Percentiles rank a stretch among this genome's conserved stretches.
Evolutionary conservation across 30 jellyfish, hydroid and myxozoan species (phyloP).

Genomic region (Aurelia coerulea): DNA sequence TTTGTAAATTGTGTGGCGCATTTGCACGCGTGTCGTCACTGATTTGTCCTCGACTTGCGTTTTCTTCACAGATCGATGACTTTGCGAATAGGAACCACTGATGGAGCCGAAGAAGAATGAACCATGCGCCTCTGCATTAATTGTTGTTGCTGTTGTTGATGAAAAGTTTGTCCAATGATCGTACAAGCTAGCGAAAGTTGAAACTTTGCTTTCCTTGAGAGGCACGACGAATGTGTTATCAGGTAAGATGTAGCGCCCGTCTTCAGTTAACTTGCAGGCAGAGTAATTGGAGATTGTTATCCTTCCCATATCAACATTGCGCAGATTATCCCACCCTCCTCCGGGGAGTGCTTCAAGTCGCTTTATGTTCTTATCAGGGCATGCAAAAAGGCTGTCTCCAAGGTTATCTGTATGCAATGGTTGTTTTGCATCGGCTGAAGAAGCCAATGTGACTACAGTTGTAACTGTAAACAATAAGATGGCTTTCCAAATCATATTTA

Average conservation of each 20-base stretch:
- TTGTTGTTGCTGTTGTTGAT: constrained; percentile 71
- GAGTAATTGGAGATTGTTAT: constrained; percentile 53
- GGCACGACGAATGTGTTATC: constrained; percentile 75
- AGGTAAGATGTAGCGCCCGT: constrained; percentile 67
- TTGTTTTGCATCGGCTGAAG: background rate
- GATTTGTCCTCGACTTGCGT: constrained; percentile 75
- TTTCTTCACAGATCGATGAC: constrained; percentile 61
- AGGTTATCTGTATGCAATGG: background rate
- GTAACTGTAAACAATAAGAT: no score
- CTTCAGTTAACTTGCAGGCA: constrained; percentile 61
- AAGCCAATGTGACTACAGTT: no score
- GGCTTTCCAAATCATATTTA: no score
- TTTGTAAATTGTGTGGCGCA: constrained; percentile 71
- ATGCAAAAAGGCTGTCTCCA: background rate
- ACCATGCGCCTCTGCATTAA: constrained; percentile 79
- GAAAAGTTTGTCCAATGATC: constrained; percentile 79
- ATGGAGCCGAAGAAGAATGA: constrained; percentile 65
- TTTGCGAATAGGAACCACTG: constrained; percentile 72
- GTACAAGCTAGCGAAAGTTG: constrained; percentile 60
- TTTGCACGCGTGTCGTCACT: constrained; percentile 74
- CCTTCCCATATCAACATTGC: constrained; percentile 85
- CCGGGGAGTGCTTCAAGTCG: constrained; percentile 87
- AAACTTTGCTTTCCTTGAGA: constrained; percentile 67
- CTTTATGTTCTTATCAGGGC: constrained; percentile 35
- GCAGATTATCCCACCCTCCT: constrained; percentile 86